These are phyloP conservation scores for Oedothorax gibbosus DNA, from an alignment of 1,140 invertebrate species.

Conservation along the genomic window DNA sequence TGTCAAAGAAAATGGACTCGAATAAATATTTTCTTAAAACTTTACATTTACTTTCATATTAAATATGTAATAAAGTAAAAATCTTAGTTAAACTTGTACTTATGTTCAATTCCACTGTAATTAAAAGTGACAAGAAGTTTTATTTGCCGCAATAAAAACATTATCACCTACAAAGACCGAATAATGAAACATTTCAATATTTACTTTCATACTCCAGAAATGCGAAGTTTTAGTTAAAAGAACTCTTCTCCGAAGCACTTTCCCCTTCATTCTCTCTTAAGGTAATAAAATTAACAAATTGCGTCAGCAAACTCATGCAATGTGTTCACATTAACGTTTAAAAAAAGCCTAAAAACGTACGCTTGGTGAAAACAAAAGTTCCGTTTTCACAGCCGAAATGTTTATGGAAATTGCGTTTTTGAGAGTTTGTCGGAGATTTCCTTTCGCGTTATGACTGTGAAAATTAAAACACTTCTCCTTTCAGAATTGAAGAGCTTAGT, in stretches of 20 bases:
- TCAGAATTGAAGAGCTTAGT: no score
- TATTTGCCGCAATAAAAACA: no score
- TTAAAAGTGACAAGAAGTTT: no score
- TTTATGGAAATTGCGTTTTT: slow-evolving; percentile 51
- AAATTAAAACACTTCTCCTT: slow-evolving; percentile 43
- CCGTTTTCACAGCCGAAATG: slow-evolving; percentile 43
- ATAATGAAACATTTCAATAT: slow-evolving; percentile 41
- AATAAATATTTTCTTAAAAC: no score
- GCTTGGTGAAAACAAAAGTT: slow-evolving; percentile 36
- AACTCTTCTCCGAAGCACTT: background rate
- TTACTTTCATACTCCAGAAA: slow-evolving; percentile 9
- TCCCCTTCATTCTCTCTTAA: slow-evolving; percentile 15
- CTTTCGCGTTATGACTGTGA: slow-evolving; percentile 35
- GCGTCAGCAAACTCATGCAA: slow-evolving; percentile 26
- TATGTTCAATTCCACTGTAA: no score
- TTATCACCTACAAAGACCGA: background rate
- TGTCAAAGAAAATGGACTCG: no score
- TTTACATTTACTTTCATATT: no score
- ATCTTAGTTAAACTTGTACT: no score
- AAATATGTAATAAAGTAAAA: no score
- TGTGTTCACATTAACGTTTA: slow-evolving; percentile 48
- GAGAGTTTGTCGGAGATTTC: slow-evolving; percentile 30
- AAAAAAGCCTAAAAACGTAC: slow-evolving; percentile 34
- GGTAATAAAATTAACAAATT: slow-evolving; percentile 56
- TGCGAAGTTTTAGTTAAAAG: slow-evolving; percentile 32